Evolutionary conservation across 2,888 invertebrate genomes (phyloP).

Genomic region (Blastobasis adustella): DNA sequence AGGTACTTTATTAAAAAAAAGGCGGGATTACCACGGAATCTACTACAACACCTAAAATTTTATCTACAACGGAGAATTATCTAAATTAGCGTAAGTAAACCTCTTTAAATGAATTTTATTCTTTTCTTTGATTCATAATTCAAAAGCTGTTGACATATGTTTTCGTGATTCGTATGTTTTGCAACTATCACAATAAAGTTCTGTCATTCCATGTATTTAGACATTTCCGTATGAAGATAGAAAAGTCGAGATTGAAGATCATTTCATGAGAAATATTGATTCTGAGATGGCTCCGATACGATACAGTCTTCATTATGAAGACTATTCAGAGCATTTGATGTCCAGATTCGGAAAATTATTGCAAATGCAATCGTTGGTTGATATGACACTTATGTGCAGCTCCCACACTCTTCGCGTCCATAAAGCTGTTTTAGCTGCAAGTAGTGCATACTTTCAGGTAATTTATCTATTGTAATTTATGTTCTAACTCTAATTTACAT

Average conservation of each 20-base stretch:
- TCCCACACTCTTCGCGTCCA: constrained; percentile 84
- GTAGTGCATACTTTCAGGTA: constrained; percentile 84
- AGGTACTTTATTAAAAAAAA: too few species aligned
- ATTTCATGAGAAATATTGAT: not conserved
- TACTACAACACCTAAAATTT: too few species aligned
- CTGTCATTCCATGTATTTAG: constrained; percentile 6
- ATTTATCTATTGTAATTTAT: constrained; percentile 11
- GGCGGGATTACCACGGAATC: too few species aligned
- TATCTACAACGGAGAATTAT: not conserved
- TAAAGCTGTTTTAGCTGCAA: constrained; percentile 82
- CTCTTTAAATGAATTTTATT: not conserved
- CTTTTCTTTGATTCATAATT: constrained; percentile 10
- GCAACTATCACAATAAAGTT: constrained; percentile 7
- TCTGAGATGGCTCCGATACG: constrained; percentile 65
- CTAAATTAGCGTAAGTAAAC: not conserved
- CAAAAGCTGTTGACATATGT: constrained; percentile 18
- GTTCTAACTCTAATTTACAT: too few species aligned
- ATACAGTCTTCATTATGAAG: constrained; percentile 80
- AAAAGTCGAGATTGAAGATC: not conserved
- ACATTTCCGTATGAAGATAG: not conserved
- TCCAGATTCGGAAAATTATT: constrained; percentile 81
- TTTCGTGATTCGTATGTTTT: constrained; percentile 30
- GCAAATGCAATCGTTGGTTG: constrained; percentile 83
- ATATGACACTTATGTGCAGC: constrained; percentile 84
- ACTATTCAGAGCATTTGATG: constrained; percentile 80